Evolutionary conservation across 2,888 invertebrate species (phyloP).

Genomic region (Erynnis tages): DNA sequence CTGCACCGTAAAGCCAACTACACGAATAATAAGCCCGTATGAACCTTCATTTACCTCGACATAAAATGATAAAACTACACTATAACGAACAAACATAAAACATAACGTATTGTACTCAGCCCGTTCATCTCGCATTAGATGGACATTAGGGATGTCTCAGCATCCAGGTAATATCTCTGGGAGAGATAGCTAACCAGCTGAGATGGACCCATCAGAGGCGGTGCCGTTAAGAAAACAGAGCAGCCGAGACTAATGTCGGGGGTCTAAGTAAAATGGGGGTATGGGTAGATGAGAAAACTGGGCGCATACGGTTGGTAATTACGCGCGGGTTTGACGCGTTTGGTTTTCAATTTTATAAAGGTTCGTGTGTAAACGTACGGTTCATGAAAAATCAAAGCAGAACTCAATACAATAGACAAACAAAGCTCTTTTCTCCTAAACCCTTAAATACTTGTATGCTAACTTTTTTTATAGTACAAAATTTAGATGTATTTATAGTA

Average conservation of each 20-base stretch:
- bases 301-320: slow-evolving; percentile 29
- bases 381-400: too few relatives aligned
- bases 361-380: too few relatives aligned
- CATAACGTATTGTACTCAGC: slow-evolving; percentile 17
- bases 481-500: too few relatives aligned
- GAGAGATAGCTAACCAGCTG: slow-evolving; percentile 36
- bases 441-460: too few relatives aligned
- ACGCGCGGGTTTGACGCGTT: not conserved
- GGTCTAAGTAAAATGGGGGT: slow-evolving; percentile 33
- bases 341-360: too few relatives aligned
- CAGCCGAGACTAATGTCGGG: slow-evolving; percentile 36
- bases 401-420: too few relatives aligned
- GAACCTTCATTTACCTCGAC: slow-evolving; percentile 13
- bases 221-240: slow-evolving; percentile 31
- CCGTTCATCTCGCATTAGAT: slow-evolving; percentile 47
- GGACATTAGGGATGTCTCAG: slow-evolving; percentile 48
- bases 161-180: slow-evolving; percentile 53
- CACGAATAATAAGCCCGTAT: slow-evolving; percentile 18
- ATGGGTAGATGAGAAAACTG: slow-evolving; percentile 34
- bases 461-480: too few relatives aligned
- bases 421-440: too few relatives aligned
- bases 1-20: slow-evolving; percentile 3
- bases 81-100: slow-evolving; percentile 17
- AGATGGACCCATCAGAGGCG: slow-evolving; percentile 32
- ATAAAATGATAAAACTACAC: slow-evolving; percentile 9